Percentiles rank a stretch among this genome's conserved stretches.
Conservation (phyloP, 2,888 invertebrate species). For the Orthosia gothica region DNA sequence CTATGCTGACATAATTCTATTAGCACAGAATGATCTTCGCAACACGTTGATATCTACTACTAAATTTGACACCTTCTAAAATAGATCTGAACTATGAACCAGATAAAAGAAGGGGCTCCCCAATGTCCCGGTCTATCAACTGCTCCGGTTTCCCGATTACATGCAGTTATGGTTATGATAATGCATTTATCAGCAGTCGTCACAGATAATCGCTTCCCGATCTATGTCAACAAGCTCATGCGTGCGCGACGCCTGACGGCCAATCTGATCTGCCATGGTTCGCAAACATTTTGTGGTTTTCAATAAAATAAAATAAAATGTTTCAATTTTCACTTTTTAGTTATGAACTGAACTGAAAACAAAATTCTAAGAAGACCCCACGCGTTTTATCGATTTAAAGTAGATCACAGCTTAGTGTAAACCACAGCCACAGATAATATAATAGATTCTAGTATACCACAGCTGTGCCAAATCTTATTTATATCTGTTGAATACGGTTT, state of each 20-base stretch:
- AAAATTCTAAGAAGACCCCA: slow-evolving; percentile 43
- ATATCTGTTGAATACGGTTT: not conserved
- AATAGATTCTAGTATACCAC: slow-evolving; percentile 30
- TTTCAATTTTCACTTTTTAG: slow-evolving; percentile 59
- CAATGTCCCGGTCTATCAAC: slow-evolving; percentile 26
- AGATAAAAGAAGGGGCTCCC: not conserved
- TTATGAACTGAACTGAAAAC: slow-evolving; percentile 38
- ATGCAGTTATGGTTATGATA: slow-evolving; percentile 44
- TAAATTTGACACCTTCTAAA: not conserved
- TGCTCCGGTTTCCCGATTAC: slow-evolving; percentile 43
- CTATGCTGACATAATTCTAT: too few relatives aligned
- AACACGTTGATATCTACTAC: too few relatives aligned
- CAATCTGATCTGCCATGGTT: slow-evolving; percentile 45
- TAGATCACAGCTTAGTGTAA: slow-evolving; percentile 30
- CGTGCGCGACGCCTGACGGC: slow-evolving; percentile 64
- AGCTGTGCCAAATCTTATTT: slow-evolving; percentile 10
- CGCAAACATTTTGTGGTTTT: slow-evolving; percentile 44
- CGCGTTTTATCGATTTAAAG: slow-evolving; percentile 54
- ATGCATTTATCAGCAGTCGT: slow-evolving; percentile 47
- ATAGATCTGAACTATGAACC: not conserved
- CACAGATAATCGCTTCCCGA: slow-evolving; percentile 35
- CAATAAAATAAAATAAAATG: slow-evolving; percentile 30
- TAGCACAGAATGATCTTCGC: too few relatives aligned
- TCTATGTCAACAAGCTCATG: slow-evolving; percentile 67
- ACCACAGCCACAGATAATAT: slow-evolving; percentile 28